Conservation (phyloP, 2,113 vertebrate genomes). For the Xiphophorus couchianus region DNA sequence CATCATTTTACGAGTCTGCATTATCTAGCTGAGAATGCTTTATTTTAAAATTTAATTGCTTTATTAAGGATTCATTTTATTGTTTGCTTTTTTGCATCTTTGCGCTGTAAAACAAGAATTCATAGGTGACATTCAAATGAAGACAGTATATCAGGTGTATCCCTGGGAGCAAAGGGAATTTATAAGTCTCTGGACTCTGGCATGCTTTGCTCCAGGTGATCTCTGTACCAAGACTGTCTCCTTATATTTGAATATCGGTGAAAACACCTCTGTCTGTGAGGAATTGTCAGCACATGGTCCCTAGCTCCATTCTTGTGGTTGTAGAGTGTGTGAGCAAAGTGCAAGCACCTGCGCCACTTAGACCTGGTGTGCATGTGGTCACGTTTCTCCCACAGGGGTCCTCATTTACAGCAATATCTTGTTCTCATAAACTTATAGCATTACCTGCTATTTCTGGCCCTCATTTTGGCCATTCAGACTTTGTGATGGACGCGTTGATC, state of each 20-base stretch:
- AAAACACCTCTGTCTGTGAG: constrained; percentile 61
- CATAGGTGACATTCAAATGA: constrained; percentile 6
- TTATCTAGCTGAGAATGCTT: background rate
- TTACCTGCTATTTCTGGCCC: constrained; percentile 2
- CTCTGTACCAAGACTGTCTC: constrained; percentile 61
- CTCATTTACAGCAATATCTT: constrained; percentile 59
- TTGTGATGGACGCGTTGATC: constrained; percentile 59
- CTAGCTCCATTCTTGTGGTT: constrained; percentile 12
- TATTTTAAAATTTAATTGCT: background rate
- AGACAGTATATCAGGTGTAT: constrained; percentile 16
- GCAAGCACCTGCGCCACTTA: constrained; percentile 3
- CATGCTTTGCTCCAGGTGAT: constrained; percentile 54
- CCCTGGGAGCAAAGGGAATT: constrained; percentile 18
- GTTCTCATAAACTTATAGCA: constrained; percentile 49
- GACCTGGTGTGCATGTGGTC: background rate
- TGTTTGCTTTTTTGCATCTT: background rate
- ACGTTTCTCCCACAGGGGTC: constrained; percentile 34
- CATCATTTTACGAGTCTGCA: background rate
- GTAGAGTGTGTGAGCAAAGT: background rate
- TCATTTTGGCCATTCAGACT: constrained; percentile 33
- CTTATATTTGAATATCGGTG: constrained; percentile 73
- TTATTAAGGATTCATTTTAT: constrained; percentile 6
- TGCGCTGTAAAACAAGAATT: background rate
- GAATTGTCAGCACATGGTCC: constrained; percentile 53
- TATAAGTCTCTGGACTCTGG: constrained; percentile 25